Conservation (phyloP, 92 coral and sea anemone genomes). For the Porites lobata region DNA sequence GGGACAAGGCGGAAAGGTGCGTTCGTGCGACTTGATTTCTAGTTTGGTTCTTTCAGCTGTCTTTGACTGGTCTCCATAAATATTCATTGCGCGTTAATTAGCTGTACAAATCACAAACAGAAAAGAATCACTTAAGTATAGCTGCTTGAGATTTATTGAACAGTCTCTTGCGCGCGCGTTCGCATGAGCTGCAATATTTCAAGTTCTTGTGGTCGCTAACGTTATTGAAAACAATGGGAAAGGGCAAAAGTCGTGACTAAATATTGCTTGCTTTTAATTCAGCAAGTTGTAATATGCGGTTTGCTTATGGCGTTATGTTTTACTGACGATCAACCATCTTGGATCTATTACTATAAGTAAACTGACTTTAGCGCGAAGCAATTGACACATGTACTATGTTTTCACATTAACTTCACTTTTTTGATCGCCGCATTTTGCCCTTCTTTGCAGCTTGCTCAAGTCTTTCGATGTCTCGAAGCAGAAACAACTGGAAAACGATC, state of each 20-base stretch:
- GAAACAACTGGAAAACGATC: constrained; percentile 95
- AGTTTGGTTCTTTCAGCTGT: constrained; percentile 28
- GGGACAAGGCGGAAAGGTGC: constrained; percentile 96
- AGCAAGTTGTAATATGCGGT: neutral
- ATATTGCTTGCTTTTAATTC: neutral
- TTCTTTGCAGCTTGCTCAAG: constrained; percentile 71
- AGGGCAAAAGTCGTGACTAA: neutral
- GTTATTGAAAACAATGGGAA: neutral
- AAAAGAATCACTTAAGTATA: constrained; percentile 7
- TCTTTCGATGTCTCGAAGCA: constrained; percentile 93
- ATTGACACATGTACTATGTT: no score
- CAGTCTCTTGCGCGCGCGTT: neutral
- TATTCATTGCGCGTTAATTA: constrained; percentile 44
- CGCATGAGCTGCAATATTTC: neutral
- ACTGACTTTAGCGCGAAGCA: neutral
- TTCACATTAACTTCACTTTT: neutral
- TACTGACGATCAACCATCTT: constrained; percentile 52
- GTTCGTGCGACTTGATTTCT: constrained; percentile 30
- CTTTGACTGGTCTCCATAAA: constrained; percentile 40
- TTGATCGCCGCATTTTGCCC: neutral
- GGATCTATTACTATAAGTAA: constrained; percentile 82
- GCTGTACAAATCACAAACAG: neutral
- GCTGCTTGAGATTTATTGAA: constrained; percentile 24
- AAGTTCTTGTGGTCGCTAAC: constrained; percentile 10
- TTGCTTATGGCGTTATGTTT: constrained; percentile 7